A percentile compares a stretch with the other conserved stretches of the same genome.
These are phyloP conservation scores for Anastrepha ludens DNA, from an alignment of 1,140 invertebrate genomes.

Conservation along the genomic window DNA sequence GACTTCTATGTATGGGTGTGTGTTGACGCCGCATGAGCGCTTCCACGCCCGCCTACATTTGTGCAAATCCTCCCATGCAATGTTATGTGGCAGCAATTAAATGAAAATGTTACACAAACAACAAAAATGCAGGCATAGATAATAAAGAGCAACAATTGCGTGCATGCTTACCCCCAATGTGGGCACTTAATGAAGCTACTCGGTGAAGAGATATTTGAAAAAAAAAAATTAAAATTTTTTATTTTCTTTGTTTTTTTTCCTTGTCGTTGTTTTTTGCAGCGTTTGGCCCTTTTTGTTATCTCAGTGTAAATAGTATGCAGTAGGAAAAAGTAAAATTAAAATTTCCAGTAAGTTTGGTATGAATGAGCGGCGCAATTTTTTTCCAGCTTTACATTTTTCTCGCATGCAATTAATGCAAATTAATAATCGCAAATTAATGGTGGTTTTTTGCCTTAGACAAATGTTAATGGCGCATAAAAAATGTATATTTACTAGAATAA, in stretches of 20 bases:
- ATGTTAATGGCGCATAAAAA: too few relatives aligned
- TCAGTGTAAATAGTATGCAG: background rate
- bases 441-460: too few relatives aligned
- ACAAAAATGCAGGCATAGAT: background rate
- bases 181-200: background rate
- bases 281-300: background rate
- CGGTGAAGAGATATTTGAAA: background rate
- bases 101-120: constrained; percentile 16
- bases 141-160: constrained; percentile 24
- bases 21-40: background rate
- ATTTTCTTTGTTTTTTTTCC: background rate
- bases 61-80: background rate
- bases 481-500: too few relatives aligned
- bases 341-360: background rate
- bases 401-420: constrained; percentile 26
- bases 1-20: background rate
- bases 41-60: background rate
- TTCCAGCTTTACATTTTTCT: background rate
- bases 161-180: background rate
- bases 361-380: background rate
- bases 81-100: background rate
- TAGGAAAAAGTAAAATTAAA: background rate
- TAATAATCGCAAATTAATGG: background rate
- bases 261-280: background rate
- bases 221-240: background rate